Percentiles rank a stretch among this genome's conserved stretches.
These are phyloP conservation scores for Cordylochernes scorpioides DNA, from an alignment of 2,888 invertebrate genomes.

Conservation along the genomic window DNA sequence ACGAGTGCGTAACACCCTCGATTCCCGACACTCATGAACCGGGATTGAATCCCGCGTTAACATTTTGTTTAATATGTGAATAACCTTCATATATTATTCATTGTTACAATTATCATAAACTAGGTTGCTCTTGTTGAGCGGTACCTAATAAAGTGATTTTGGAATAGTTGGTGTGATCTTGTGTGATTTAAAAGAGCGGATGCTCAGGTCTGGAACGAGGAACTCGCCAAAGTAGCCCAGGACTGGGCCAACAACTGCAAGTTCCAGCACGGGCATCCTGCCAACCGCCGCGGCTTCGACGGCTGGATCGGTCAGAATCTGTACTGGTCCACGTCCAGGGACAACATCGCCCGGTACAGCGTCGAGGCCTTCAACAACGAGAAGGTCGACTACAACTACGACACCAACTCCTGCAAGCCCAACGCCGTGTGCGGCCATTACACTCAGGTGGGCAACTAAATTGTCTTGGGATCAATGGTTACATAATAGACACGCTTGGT, in stretches of 20 bases:
- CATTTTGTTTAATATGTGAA: no score
- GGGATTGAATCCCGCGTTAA: no score
- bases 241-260: neutral
- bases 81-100: no score
- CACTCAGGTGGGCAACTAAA: neutral
- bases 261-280: neutral
- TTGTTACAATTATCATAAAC: no score
- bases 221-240: neutral
- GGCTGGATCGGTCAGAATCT: neutral
- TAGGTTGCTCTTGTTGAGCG: no score
- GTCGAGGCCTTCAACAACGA: neutral
- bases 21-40: no score
- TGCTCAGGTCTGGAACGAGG: neutral
- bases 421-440: neutral
- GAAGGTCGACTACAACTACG: neutral
- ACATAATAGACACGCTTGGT: no score
- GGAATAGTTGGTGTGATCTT: no score
- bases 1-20: no score
- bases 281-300: neutral
- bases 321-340: neutral
- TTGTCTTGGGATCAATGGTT: no score
- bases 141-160: no score
- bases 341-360: neutral
- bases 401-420: neutral
- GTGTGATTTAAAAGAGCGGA: no score